Conservation (phyloP, 2,113 vertebrate genomes). For the Varanus salvator region DNA sequence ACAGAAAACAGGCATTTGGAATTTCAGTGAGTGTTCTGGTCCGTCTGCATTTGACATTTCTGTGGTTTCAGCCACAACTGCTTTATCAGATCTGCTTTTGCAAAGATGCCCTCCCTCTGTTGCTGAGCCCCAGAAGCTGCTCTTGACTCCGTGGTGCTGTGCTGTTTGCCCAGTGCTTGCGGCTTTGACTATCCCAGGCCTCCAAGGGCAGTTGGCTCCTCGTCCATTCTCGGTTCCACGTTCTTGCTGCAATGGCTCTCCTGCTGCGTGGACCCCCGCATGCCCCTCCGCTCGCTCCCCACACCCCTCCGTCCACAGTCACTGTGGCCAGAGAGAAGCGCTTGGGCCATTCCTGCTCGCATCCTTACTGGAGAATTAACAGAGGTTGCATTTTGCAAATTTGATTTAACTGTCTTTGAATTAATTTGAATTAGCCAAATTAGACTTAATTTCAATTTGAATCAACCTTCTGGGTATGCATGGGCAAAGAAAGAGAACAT, state of each 20-base stretch:
- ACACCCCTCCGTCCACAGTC: neutral
- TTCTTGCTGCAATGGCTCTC: neutral
- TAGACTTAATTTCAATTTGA: conserved; percentile 7
- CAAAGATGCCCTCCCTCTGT: neutral
- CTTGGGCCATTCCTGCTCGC: neutral
- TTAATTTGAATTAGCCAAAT: conserved; percentile 20
- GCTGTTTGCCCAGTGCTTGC: neutral
- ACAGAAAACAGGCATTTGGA: neutral
- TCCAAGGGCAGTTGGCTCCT: neutral
- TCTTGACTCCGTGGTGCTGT: neutral
- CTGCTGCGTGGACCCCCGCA: too few species aligned
- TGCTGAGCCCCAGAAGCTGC: neutral
- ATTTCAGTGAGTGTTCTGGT: neutral
- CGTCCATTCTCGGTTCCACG: neutral
- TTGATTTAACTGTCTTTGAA: neutral
- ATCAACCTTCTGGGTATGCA: neutral
- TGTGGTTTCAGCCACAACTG: neutral
- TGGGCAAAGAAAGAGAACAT: neutral
- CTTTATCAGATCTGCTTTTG: neutral
- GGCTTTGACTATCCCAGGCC: neutral
- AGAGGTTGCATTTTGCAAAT: neutral
- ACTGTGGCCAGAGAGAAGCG: too few species aligned
- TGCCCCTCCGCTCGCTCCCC: neutral
- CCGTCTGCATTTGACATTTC: neutral
- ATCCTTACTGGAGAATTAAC: neutral